Base-by-base conservation (phyloP, 2,888 invertebrate species). In the Apodemia duryi region DNA sequence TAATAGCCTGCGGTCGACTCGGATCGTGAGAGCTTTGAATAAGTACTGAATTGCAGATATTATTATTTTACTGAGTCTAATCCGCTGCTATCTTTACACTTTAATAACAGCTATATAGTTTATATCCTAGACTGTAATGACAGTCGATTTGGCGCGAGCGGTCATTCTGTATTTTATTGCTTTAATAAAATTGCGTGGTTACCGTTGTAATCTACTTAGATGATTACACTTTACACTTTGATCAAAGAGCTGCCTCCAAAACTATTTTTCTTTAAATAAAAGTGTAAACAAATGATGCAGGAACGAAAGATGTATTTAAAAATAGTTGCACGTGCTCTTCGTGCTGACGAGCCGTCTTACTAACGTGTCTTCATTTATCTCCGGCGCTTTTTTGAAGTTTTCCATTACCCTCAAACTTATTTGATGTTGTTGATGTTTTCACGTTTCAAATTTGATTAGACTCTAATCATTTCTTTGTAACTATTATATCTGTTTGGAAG, bases 281-380 rank as follows among this genome's bases (percentile, higher is more conserved):
- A 71, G 66, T 72, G 69, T 67, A 72, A 74, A 71, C 69, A 71
- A 67, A 68, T 66, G 65, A 65, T 72, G 71, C 69, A 70, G 72
- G 69, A 69, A 69, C 69, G 70, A 63, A 63, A 32, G 62, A 60
- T 65, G 67, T 65, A 67, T 71, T 75, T 83, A 83, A 82, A 84
- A 86, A 85, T 85, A 84, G 81, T 79, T 69, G 71, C 81, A 79
- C 83, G 81, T 83, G 79, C 76, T 77, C 75, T 74, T 70, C 71
- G 72, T 70, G 72, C 72, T 75, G 74, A 70, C 75, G 76, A 75
- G n/a, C n/a, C n/a, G n/a, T n/a, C 76, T 77, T 76, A 77, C 73
- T 70, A 72, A 66, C 70, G 73, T 67, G 77, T 80, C 79, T 78
- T 76, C 79, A 75, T 78, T 78, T 77, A 75, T 75, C 70, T 71